Base-by-base conservation (phyloP, 2,888 invertebrate species). In the Lasius fuliginosus region DNA sequence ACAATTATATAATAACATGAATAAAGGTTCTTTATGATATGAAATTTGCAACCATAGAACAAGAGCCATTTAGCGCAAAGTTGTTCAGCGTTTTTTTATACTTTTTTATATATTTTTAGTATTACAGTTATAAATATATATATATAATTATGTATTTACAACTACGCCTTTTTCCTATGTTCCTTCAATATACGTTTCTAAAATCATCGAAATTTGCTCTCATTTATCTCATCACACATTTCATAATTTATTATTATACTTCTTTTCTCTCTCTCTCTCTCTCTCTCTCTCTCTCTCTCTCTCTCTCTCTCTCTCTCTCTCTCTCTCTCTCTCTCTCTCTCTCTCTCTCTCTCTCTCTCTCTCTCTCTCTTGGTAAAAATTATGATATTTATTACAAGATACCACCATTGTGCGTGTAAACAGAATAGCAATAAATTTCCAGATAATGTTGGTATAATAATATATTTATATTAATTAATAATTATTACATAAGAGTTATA, bases 1-100 rank as follows among this genome's bases (percentile, higher is more conserved):
- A 87, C 86, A 82, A 89, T 87, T 91, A 91, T 88, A 92, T 92
- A 87, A 86, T 67, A 62, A 64, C 23, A 23, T 73, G 33, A 40
- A 74, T 36, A 56, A 42, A 75, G 53, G n/a, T 79, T 77, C 12
- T 53, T 53, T n/a, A 49, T n/a, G 60, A 82, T 82, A 77, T 68
- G 15, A 87, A 81, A 64, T 75, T 46, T 65, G 30, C 23, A 65
- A 65, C 0, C 33, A 79, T 73, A 85, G 68, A 82, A 74, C 84
- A 58, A 65, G 33, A 27, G 11, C 73, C 49, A 68, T 53, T 46
- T 49, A 56, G n/a, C 23, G 36, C 23, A 67, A 8, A 49, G 2
- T 36, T 67, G 18, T 53, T 73, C 58, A 8, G 1, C 42, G 1
- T 23, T 76, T n/a, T 49, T 67, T 68, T 40, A 36, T 68, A 71